Evolutionary conservation across 2,888 invertebrate species (phyloP).

Genomic region (Amphipoea oculea): DNA sequence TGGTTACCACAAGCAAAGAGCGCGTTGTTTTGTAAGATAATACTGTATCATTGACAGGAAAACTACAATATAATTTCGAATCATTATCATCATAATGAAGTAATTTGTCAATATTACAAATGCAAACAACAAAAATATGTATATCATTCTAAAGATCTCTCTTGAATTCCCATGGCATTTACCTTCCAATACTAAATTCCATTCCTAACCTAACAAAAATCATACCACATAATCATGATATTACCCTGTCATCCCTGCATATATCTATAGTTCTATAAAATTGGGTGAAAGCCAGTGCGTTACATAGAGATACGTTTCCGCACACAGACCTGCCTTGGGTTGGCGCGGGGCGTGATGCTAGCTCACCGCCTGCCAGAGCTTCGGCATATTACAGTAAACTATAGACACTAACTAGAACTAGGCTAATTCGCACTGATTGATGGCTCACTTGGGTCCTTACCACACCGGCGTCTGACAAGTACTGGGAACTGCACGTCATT

Average conservation of each 20-base stretch:
- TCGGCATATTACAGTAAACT: conserved; percentile 86
- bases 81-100: neutral
- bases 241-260: conserved; percentile 13
- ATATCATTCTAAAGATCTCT: neutral
- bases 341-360: conserved; percentile 86
- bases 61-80: neutral
- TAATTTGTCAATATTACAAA: neutral
- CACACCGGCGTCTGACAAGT: conserved; percentile 4
- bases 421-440: conserved; percentile 63
- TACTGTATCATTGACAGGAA: neutral
- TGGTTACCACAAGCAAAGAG: neutral
- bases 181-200: conserved; percentile 1
- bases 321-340: conserved; percentile 88
- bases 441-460: conserved; percentile 24
- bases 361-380: conserved; percentile 84
- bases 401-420: conserved; percentile 68
- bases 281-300: conserved; percentile 56
- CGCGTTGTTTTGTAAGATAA: neutral
- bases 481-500: neutral
- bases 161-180: neutral
- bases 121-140: neutral
- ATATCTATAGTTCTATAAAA: conserved; percentile 35
- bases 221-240: conserved; percentile 24
- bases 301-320: conserved; percentile 79
- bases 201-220: neutral